Conservation (phyloP, 2,888 invertebrate genomes). For the Rhaphigaster nebulosa region DNA sequence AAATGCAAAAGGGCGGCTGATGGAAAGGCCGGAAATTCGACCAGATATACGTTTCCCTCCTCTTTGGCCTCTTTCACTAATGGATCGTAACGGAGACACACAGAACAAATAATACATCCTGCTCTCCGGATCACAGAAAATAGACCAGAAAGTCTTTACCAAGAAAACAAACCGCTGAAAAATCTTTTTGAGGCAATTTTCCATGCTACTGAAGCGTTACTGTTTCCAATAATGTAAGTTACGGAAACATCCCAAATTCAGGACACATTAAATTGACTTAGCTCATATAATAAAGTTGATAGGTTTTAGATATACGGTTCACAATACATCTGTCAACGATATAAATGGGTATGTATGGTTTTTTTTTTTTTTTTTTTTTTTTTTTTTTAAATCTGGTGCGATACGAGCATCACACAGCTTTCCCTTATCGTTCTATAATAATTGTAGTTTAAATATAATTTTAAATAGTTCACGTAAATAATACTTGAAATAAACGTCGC, state of each 20-base stretch:
- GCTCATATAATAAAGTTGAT: neutral
- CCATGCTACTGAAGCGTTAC: neutral
- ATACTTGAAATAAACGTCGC: too few relatives aligned
- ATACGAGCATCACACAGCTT: too few relatives aligned
- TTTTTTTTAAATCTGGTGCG: too few relatives aligned
- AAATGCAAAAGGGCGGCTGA: neutral
- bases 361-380: too few relatives aligned
- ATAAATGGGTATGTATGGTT: too few relatives aligned
- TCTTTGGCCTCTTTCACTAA: neutral
- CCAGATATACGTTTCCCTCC: neutral
- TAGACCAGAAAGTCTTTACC: neutral
- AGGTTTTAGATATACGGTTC: neutral
- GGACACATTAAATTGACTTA: neutral
- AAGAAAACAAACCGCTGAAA: neutral
- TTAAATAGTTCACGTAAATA: too few relatives aligned
- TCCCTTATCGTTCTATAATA: too few relatives aligned
- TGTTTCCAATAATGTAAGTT: neutral
- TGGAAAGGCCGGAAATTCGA: neutral
- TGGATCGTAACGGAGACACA: slow-evolving; percentile 1
- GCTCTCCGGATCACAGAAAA: neutral
- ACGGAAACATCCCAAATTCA: neutral
- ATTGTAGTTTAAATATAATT: too few relatives aligned
- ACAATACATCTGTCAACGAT: neutral
- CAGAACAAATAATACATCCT: neutral
- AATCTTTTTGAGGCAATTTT: neutral